A percentile compares a stretch with the other conserved stretches of the same genome.
Evolutionary conservation across 2,113 vertebrate species (phyloP).

Genomic region (Arenaria interpres): DNA sequence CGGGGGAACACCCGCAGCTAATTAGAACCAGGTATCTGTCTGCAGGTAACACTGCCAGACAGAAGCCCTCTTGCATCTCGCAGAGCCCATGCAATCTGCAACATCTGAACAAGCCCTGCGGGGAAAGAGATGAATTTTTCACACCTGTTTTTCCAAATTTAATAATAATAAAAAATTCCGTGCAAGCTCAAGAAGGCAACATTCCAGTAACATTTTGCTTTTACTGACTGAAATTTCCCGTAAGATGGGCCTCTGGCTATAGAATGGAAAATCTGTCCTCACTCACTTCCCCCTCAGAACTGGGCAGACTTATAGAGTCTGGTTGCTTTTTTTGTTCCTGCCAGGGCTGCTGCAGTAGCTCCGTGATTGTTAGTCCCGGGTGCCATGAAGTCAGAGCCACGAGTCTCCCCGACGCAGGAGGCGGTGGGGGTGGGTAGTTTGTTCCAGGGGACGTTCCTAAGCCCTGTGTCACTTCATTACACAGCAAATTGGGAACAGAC

Average conservation of each 20-base stretch:
- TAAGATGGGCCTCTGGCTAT: slow-evolving; percentile 29
- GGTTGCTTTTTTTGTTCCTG: background rate
- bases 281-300: background rate
- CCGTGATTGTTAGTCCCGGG: background rate
- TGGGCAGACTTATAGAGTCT: background rate
- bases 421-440: background rate
- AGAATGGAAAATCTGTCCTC: slow-evolving; percentile 61
- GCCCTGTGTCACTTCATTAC: background rate
- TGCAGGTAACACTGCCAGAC: slow-evolving; percentile 19
- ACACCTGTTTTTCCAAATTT: slow-evolving; percentile 49
- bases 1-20: background rate
- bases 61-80: background rate
- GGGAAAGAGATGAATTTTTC: slow-evolving; percentile 59
- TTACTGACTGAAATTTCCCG: slow-evolving; percentile 27
- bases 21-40: background rate
- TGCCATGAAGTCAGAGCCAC: background rate
- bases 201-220: slow-evolving; percentile 51
- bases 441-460: background rate
- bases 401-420: background rate
- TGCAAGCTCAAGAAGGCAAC: background rate
- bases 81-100: background rate
- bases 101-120: background rate
- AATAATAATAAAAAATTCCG: slow-evolving; percentile 39
- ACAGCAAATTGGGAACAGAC: background rate
- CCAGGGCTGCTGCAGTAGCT: slow-evolving; percentile 12